Evolutionary conservation across 2,113 vertebrate genomes (phyloP), one percentile per base, ranked within the genome.

Genomic region (Phasianus colchicus): DNA sequence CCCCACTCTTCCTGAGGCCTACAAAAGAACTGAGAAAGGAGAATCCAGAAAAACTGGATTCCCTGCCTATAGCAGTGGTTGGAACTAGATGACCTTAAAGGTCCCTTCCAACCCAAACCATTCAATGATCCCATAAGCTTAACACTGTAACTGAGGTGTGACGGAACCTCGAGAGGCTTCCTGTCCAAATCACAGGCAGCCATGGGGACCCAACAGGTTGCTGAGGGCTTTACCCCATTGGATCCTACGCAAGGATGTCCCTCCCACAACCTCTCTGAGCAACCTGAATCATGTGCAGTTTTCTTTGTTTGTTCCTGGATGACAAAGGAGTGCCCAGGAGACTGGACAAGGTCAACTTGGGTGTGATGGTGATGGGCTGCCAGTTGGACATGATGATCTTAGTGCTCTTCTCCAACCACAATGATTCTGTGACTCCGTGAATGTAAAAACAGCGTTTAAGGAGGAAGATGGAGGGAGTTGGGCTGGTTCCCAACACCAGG

Each of bases 251-350:
- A 38, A 34, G 57, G 47, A 78, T 32, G 2, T 52, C 60, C 34
- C 64, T 43, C 10, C 25, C 30, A 54, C 40, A 66, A 27, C 29
- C 38, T 40, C 55, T 66, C 50, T 60, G 64, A 29, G 22, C 22
- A 75, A 57, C 9, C 2, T 0, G 0, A 65, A 55, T 38, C 3
- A 48, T 10, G 22, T 48, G 18, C 34, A 36, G 12, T 42, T 50
- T 45, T 19, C 55, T 76, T n/a, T 76, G 27, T 57, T 22, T 60
- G 38, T 1, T 77, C 55, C 55, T 67, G 36, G 13, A 20, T 11
- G 14, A 60, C 13, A 38, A 78, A 61, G 43, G 9, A 67, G n/a
- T 9, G 58, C 30, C 16, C 77, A 67, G 9, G 64, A 67, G 10
- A 58, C 18, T n/a, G 21, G 32, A 48, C 19, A 58, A 38, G 29